Conservation (phyloP, 2,888 invertebrate genomes). For the Diploptera punctata region DNA sequence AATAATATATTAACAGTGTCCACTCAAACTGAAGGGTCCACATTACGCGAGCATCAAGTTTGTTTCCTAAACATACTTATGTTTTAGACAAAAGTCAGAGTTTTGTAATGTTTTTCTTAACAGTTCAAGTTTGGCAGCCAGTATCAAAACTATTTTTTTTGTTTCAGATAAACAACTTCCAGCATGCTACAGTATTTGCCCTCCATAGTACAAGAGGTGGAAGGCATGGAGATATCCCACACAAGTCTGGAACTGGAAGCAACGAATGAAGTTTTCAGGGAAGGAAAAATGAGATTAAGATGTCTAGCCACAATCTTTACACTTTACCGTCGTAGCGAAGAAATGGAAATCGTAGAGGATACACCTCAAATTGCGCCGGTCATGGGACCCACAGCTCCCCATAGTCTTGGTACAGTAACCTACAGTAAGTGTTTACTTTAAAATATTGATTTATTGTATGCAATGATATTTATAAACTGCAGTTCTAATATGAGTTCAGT, state of each 20-base stretch:
- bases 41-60: too few species aligned
- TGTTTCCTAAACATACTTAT: too few species aligned
- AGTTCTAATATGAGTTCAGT: too few species aligned
- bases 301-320: constrained; percentile 70
- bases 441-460: too few species aligned
- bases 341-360: constrained; percentile 64
- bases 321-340: constrained; percentile 66
- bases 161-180: neutral
- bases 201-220: constrained; percentile 9
- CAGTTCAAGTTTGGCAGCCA: too few species aligned
- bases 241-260: constrained; percentile 56
- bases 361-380: constrained; percentile 69
- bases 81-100: too few species aligned
- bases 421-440: too few species aligned
- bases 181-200: neutral
- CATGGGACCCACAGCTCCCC: constrained; percentile 58
- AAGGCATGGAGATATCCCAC: constrained; percentile 33
- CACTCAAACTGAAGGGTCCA: too few species aligned
- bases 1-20: too few species aligned
- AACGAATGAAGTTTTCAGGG: constrained; percentile 44
- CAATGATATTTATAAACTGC: too few species aligned
- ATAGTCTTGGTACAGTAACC: constrained; percentile 47
- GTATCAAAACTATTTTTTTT: too few species aligned
- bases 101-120: too few species aligned
- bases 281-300: constrained; percentile 55